These are phyloP conservation scores for Phoenicopterus ruber DNA, from an alignment of 2,113 vertebrate species.

Conservation along the genomic window DNA sequence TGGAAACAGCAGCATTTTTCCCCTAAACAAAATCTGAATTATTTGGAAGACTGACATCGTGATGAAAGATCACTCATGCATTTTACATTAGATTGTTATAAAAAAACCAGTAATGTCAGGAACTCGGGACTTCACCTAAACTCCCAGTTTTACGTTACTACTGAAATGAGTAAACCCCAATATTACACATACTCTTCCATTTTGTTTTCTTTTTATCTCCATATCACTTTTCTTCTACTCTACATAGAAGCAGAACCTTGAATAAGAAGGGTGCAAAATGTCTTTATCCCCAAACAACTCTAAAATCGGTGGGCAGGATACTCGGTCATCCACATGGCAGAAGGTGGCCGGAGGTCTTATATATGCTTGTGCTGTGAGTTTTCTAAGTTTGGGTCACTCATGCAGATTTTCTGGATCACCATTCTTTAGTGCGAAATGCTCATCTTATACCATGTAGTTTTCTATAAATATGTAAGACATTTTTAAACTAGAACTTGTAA, in stretches of 20 bases:
- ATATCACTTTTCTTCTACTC: background rate
- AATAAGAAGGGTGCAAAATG: background rate
- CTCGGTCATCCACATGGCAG: background rate
- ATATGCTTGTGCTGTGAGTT: background rate
- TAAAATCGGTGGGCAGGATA: background rate
- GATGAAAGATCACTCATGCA: background rate
- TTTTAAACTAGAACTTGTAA: background rate
- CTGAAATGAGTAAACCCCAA: background rate
- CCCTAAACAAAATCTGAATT: background rate
- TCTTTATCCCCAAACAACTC: background rate
- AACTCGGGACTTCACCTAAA: background rate
- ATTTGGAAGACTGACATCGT: background rate
- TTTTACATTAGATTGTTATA: background rate
- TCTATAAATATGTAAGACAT: background rate
- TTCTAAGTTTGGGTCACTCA: background rate
- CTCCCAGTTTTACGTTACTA: background rate
- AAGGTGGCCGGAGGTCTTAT: background rate
- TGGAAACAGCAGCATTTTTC: background rate
- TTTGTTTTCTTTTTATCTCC: background rate
- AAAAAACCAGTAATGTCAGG: background rate
- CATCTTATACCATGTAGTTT: background rate
- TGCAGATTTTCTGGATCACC: background rate
- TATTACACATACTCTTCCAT: background rate
- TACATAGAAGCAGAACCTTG: background rate
- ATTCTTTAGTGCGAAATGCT: background rate